Evolutionary conservation across 2,888 invertebrate species (phyloP).

Genomic region (Nebria salina): DNA sequence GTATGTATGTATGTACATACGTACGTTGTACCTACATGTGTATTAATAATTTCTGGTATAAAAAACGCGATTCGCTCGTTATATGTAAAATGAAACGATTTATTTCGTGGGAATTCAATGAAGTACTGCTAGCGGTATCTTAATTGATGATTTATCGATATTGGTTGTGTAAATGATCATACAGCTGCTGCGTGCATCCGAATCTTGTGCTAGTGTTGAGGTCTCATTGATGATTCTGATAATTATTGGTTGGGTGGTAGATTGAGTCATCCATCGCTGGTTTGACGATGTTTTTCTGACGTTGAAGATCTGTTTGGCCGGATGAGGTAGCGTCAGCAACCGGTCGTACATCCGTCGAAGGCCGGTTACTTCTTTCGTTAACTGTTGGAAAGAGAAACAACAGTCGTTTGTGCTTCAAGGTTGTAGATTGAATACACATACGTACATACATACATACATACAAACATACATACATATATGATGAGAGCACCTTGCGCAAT

Average conservation of each 20-base stretch:
- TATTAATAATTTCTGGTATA: too few relatives aligned
- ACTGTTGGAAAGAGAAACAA: not conserved
- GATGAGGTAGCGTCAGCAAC: not conserved
- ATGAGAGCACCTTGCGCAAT: slow-evolving; percentile 4
- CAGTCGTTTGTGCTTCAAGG: slow-evolving; percentile 4
- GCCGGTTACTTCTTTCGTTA: slow-evolving; percentile 54
- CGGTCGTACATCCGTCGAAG: slow-evolving; percentile 55
- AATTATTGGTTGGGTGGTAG: not conserved
- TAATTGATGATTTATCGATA: too few relatives aligned
- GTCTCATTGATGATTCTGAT: not conserved
- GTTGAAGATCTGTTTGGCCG: not conserved
- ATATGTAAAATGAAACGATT: too few relatives aligned
- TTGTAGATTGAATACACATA: not conserved
- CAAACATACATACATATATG: not conserved
- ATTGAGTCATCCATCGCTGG: not conserved
- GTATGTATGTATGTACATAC: too few relatives aligned
- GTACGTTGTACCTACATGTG: too few relatives aligned
- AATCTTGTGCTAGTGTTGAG: too few relatives aligned
- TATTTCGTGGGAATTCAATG: too few relatives aligned
- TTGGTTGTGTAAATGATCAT: too few relatives aligned
- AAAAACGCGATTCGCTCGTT: too few relatives aligned
- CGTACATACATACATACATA: not conserved
- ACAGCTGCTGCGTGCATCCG: too few relatives aligned
- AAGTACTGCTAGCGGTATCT: too few relatives aligned
- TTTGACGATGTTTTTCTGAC: not conserved